These are phyloP conservation scores for Perca fluviatilis DNA, from an alignment of 2,113 vertebrate genomes.

Conservation along the genomic window DNA sequence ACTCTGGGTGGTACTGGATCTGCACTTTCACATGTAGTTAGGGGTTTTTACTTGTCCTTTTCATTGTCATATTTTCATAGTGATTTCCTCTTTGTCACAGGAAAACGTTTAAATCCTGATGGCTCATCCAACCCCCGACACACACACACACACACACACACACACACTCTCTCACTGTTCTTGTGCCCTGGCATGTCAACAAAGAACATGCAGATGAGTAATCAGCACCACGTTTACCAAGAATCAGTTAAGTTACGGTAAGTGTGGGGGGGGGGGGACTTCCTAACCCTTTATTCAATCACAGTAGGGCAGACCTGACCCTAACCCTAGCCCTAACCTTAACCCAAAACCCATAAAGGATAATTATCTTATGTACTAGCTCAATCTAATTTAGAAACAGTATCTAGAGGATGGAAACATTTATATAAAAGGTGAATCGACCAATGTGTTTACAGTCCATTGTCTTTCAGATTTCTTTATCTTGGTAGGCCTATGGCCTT, in stretches of 20 bases:
- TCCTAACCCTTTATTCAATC: too few species aligned
- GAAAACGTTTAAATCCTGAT: not conserved
- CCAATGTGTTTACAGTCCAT: not conserved
- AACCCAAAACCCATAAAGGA: not conserved
- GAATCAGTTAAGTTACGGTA: not conserved
- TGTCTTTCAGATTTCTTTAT: not conserved
- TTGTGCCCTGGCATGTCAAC: not conserved
- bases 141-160: not conserved
- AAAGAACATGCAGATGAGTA: not conserved
- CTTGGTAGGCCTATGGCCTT: not conserved
- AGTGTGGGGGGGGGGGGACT: too few species aligned
- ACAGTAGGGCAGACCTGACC: too few species aligned
- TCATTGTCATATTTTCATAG: not conserved
- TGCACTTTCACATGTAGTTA: not conserved
- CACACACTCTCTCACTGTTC: not conserved
- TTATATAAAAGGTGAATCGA: not conserved
- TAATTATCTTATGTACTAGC: too few species aligned
- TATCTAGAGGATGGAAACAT: not conserved
- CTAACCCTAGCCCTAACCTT: too few species aligned
- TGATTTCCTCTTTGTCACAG: constrained; percentile 20
- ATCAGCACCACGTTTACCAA: not conserved
- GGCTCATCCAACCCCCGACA: too few species aligned
- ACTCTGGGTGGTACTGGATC: not conserved
- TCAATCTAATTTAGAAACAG: too few species aligned
- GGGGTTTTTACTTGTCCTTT: not conserved